phyloP scores from a whole-genome alignment of 2,113 vertebrate species.

The Hassar affinis region DNA sequence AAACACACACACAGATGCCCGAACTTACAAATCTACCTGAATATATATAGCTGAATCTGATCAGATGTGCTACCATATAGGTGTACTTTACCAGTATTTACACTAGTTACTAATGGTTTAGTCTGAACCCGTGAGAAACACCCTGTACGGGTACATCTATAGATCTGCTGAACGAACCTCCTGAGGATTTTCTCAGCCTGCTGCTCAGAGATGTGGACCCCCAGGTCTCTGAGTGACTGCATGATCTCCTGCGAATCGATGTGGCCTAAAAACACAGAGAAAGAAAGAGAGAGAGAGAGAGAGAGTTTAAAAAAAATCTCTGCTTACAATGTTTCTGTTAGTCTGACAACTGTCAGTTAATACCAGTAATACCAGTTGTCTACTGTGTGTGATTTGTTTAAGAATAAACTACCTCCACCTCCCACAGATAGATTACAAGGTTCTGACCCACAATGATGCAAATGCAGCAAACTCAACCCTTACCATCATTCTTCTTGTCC shows the following conservation, averaged over 20 bases:
- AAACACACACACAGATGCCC: neutral
- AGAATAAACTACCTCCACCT: neutral
- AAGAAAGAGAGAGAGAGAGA: neutral
- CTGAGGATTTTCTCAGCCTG: constrained; percentile 94
- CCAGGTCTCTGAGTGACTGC: constrained; percentile 91
- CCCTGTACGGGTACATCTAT: too few species aligned
- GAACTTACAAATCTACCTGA: neutral
- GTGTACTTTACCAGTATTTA: neutral
- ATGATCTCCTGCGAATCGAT: constrained; percentile 94
- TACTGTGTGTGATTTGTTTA: too few species aligned
- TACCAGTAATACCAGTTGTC: too few species aligned
- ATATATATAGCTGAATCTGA: neutral
- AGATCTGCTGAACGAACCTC: constrained; percentile 73
- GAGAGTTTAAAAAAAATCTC: neutral
- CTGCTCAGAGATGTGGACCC: constrained; percentile 92
- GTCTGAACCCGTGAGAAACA: neutral
- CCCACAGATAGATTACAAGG: neutral
- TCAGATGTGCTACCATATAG: neutral
- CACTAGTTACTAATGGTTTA: neutral
- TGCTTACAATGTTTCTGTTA: too few species aligned
- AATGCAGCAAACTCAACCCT: constrained; percentile 31
- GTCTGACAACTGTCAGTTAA: too few species aligned
- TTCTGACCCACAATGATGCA: neutral
- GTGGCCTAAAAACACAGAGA: constrained; percentile 70
- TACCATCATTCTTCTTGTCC: constrained; percentile 96